Conservation (phyloP, 2,888 invertebrate species). For the Plutella xylostella region DNA sequence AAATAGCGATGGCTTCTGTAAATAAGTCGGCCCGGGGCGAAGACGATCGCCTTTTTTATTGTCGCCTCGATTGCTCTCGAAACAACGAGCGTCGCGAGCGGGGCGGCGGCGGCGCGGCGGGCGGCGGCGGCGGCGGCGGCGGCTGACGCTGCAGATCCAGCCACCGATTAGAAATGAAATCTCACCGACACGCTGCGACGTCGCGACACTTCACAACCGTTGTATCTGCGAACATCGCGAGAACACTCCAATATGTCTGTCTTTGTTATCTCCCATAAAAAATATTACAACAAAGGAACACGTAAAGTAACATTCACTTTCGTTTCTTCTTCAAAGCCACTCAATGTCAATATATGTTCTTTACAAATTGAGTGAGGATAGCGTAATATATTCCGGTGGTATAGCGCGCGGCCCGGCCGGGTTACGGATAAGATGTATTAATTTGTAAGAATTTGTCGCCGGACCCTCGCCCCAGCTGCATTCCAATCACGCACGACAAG, state of each 20-base stretch:
- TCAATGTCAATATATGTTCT: constrained; percentile 35
- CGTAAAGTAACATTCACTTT: constrained; percentile 13
- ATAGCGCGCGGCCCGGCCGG: constrained; percentile 39
- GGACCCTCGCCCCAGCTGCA: constrained; percentile 49
- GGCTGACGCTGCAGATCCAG: constrained; percentile 57
- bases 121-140: constrained; percentile 22
- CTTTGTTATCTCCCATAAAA: neutral
- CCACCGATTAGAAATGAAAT: constrained; percentile 56
- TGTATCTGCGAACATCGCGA: constrained; percentile 9
- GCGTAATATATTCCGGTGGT: constrained; percentile 60
- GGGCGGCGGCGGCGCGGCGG: constrained; percentile 15
- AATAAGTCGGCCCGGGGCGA: constrained; percentile 64
- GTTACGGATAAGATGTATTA: constrained; percentile 62
- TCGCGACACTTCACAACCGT: constrained; percentile 25
- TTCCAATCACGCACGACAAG: constrained; percentile 70
- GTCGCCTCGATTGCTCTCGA: constrained; percentile 69
- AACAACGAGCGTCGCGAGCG: constrained; percentile 48
- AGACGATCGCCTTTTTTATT: constrained; percentile 70
- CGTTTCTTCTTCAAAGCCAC: constrained; percentile 22
- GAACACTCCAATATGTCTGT: neutral
- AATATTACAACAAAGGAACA: neutral
- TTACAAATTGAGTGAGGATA: constrained; percentile 35
- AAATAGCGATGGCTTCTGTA: constrained; percentile 68
- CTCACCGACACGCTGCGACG: constrained; percentile 32
- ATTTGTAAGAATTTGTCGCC: constrained; percentile 69